Base-by-base conservation (phyloP, 2,797 vertebrate species). In the Anableps anableps region DNA sequence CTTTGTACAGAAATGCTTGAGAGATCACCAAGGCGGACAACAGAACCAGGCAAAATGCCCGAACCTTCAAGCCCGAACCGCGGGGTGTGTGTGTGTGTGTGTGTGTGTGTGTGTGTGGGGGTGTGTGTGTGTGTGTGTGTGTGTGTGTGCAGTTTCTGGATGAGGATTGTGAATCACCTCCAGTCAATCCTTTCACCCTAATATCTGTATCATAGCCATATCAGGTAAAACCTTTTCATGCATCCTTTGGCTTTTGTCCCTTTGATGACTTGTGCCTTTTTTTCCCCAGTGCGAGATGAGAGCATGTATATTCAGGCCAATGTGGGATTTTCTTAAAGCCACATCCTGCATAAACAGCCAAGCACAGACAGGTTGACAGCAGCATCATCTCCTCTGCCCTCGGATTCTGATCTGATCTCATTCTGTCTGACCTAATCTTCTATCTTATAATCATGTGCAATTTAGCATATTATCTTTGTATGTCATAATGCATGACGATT, bases 161-260 rank as follows among this genome's bases (percentile, higher is more conserved):
- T 51, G 45, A 34, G 26, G 51, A 77, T 43, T 29, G 80, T 80
- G 47, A 80, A 79, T 86, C 75, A 74, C 79, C 71, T 80, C 72
- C 78, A 76, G 31, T 74, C 71, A 81, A 75, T 83, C 81, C 84
- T 85, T 79, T 77, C 78, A 76, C 64, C 73, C 72, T 89, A 85
- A 84, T 79, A 81, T 89, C 74, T 83, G 83, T 83, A 82, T 88
- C 85, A 80, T 76, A 84, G 16, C 83, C 79, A 36, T 83, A 72
- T 86, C 84, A 86, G 79, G 84, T 88, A 78, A 84, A 48, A 31
- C 85, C 55, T 77, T 87, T 73, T 83, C 82, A 84, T 72, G 81
- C 76, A 75, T 82, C 78, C 26, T 71, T 53, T 80, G 75, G 76
- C 72, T 85, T 89, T 78, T 84, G 77, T 87, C 60, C 76, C 72